Evolutionary conservation across 64 coral and sea anemone genomes (phyloP), one percentile per base, ranked within the genome.

Genomic region (Stichodactyla helianthus): DNA sequence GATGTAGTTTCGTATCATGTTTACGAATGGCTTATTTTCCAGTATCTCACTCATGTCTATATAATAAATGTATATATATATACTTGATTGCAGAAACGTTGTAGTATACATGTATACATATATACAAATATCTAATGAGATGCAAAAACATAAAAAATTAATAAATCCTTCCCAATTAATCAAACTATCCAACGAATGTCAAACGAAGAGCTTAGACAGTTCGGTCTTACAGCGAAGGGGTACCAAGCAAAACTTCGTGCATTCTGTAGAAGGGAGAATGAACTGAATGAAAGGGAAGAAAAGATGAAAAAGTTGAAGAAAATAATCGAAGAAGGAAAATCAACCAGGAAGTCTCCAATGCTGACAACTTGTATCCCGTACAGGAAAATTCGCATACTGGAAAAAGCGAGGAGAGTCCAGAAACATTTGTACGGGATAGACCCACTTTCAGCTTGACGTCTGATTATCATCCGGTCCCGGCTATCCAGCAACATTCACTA

Each of bases 191-290:
- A 6, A 14, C 74, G 0, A 2, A 86, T 86, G 85, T 71, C 85
- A 52, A 68, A 86, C 17, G 71, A 70, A 16, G 61, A 86, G 8
- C 18, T 86, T 53, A 51, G 65, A 74, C 58, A 86, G 22, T 20
- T 86, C 17, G 63, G 85, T 71, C 12, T 77, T 68, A 54, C 28
- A 31, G 28, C 28, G 28, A 77, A 71, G 65, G 85, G 62, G 5
- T 13, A 86, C 63, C 63, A 52, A 22, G 15, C 65, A 53, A 44
- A 52, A 52, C 44, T 77, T 7, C 57, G 27, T 2, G 85, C 85
- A 53, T 86, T 86, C 52, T 86, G 60, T 76, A 68, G 70, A 53
- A 86, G 85, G n/a, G 70, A 76, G 17, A 71, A 71, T 26, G 17
- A 19, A n/a, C 25, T 71, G 35, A 51, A 17, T 52, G 17, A 74